Evolutionary conservation across 2,888 invertebrate genomes (phyloP).

Genomic region (Drymonia ruficornis): DNA sequence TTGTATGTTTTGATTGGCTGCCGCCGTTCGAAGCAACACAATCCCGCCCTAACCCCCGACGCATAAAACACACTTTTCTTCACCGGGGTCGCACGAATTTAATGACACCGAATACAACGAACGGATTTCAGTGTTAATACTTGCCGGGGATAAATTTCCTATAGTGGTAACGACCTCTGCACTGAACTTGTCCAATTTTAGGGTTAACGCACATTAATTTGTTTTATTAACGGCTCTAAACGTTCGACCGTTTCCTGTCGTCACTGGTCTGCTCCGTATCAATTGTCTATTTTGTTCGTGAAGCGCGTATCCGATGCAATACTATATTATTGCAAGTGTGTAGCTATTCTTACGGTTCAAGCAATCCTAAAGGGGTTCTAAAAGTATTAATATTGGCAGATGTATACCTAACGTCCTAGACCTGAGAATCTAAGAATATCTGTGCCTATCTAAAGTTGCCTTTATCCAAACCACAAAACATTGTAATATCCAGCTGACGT

Average conservation of each 20-base stretch:
- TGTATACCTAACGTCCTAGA: not conserved
- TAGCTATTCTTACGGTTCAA: not conserved
- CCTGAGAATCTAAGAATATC: not conserved
- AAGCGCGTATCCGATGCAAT: not conserved
- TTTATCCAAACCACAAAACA: slow-evolving; percentile 36
- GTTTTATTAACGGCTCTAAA: slow-evolving; percentile 81
- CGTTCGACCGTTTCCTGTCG: slow-evolving; percentile 78
- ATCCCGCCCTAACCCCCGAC: slow-evolving; percentile 57
- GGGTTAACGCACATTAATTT: slow-evolving; percentile 81
- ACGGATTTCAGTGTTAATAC: slow-evolving; percentile 84
- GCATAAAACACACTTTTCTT: slow-evolving; percentile 67
- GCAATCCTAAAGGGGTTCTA: not conserved
- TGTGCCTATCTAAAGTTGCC: not conserved
- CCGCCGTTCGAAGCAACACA: slow-evolving; percentile 53
- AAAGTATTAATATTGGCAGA: not conserved
- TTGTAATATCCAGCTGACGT: slow-evolving; percentile 31
- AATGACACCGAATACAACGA: slow-evolving; percentile 83
- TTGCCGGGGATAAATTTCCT: slow-evolving; percentile 80
- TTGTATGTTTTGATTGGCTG: slow-evolving; percentile 85
- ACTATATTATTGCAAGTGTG: not conserved
- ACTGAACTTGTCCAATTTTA: slow-evolving; percentile 85
- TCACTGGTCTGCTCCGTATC: slow-evolving; percentile 60
- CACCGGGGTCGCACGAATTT: slow-evolving; percentile 57
- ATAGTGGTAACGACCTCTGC: slow-evolving; percentile 82
- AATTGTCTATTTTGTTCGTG: slow-evolving; percentile 48